phyloP scores from a whole-genome alignment of 2,113 vertebrate genomes.

The Cyanoramphus novaezelandiae region DNA sequence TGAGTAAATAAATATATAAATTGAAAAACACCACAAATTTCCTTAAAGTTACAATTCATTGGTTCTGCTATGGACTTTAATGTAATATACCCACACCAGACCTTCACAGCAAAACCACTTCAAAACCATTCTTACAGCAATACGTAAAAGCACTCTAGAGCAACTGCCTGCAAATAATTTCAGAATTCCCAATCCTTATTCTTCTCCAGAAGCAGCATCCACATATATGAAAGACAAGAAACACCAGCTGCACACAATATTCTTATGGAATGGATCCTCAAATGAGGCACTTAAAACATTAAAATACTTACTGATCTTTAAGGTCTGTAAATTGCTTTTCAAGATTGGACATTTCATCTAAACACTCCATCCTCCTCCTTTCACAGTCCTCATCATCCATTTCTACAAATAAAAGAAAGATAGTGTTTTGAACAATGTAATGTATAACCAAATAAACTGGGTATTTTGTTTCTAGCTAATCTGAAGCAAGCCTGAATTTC shows the following conservation, averaged over 20 bases:
- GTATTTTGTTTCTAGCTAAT: not conserved
- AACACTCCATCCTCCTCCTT: conserved; percentile 96
- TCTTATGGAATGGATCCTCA: not conserved
- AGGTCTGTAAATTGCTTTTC: conserved; percentile 99
- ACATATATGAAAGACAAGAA: not conserved
- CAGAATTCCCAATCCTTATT: not conserved
- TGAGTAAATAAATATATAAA: not conserved
- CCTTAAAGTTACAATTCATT: not conserved
- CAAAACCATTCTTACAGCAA: not conserved
- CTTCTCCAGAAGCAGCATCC: not conserved
- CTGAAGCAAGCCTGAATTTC: not conserved
- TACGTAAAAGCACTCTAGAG: not conserved
- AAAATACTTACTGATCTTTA: conserved; percentile 93
- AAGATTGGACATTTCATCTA: conserved; percentile 98
- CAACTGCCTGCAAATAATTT: not conserved
- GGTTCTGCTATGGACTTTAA: not conserved
- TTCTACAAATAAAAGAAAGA: conserved; percentile 71
- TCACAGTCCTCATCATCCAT: conserved; percentile 99
- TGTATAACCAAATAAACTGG: not conserved
- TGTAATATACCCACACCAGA: not conserved
- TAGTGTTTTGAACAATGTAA: not conserved
- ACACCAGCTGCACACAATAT: not conserved
- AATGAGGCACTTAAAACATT: not conserved
- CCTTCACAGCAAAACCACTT: not conserved
- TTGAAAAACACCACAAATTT: not conserved